These are phyloP conservation scores for Sinocyclocheilus rhinocerous DNA, from an alignment of 2,113 vertebrate genomes.

Conservation along the genomic window DNA sequence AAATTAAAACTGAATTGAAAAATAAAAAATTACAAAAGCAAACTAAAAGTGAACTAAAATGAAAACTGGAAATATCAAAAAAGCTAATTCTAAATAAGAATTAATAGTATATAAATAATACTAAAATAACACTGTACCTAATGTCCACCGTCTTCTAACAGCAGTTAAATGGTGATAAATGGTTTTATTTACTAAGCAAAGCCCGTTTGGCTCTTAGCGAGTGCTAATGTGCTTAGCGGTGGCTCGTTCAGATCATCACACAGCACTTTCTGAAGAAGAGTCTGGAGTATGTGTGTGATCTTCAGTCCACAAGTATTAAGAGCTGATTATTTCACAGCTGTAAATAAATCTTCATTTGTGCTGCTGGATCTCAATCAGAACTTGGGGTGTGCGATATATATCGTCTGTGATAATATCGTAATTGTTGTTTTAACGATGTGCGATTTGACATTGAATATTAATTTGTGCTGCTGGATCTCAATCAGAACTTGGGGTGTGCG, in stretches of 20 bases:
- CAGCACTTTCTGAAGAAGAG: neutral
- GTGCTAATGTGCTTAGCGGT: neutral
- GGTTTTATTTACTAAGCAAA: neutral
- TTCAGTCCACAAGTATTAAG: neutral
- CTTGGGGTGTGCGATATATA: no score
- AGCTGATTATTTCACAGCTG: neutral
- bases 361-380: no score
- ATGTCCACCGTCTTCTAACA: neutral
- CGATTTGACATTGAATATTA: no score
- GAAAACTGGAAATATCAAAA: neutral
- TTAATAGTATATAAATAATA: neutral
- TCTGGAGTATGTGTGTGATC: neutral
- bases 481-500: neutral
- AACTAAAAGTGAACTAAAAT: no score
- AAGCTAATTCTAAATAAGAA: neutral
- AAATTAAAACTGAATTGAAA: no score
- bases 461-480: neutral
- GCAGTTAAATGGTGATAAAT: neutral
- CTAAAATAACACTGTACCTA: neutral
- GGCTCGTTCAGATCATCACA: neutral
- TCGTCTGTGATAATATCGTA: no score
- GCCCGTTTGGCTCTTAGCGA: neutral
- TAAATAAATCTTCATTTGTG: neutral
- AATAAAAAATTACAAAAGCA: no score
- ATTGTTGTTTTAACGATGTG: no score